phyloP scores from a whole-genome alignment of 64 coral and sea anemone genomes.

The Actinia equina region DNA sequence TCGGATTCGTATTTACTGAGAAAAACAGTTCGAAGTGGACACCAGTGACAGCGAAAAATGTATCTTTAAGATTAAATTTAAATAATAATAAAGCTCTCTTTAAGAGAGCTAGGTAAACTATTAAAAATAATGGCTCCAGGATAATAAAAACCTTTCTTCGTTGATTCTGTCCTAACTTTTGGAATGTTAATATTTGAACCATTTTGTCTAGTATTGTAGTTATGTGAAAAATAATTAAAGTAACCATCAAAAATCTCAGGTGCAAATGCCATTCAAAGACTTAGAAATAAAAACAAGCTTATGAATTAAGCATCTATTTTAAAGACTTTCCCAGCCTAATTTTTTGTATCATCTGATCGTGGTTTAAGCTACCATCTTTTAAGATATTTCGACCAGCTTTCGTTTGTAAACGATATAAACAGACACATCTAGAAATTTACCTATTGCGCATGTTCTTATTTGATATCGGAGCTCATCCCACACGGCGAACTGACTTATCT shows the following conservation, averaged over 20 bases:
- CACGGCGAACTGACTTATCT: too few species aligned
- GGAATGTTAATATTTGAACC: background rate
- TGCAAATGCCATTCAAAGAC: background rate
- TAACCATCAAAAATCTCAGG: background rate
- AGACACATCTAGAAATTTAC: background rate
- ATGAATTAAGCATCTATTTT: background rate
- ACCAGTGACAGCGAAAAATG: too few species aligned
- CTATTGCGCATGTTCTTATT: too few species aligned
- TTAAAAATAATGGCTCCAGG: background rate
- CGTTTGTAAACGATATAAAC: background rate
- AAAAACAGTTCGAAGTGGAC: too few species aligned
- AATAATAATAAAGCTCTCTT: background rate
- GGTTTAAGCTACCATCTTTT: background rate
- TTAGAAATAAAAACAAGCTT: background rate
- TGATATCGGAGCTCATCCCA: too few species aligned
- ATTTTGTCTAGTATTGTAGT: background rate
- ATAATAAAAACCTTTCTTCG: background rate
- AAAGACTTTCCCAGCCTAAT: background rate
- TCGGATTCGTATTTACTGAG: too few species aligned
- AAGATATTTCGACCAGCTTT: background rate
- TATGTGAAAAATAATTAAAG: background rate
- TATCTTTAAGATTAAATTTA: background rate
- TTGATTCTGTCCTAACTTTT: background rate
- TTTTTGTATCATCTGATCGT: background rate
- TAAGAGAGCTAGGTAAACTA: background rate